Evolutionary conservation across 2,797 vertebrate species (phyloP), one percentile per base, ranked within the genome.

Genomic region (Enteromius argenteus): DNA sequence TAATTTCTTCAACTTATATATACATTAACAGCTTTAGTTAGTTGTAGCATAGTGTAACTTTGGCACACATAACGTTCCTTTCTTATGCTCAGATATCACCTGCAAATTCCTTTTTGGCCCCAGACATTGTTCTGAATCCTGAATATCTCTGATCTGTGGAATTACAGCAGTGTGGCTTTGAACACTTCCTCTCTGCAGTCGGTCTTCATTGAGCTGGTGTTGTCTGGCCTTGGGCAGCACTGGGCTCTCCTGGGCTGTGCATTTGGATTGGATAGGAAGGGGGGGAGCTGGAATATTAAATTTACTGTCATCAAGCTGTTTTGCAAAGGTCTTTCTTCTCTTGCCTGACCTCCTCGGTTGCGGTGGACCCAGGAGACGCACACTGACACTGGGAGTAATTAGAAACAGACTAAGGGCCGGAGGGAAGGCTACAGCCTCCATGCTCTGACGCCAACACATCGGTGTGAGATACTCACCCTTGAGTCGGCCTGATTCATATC

Each of bases 381-480:
- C 90, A 89, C 90, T 93, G 91, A 91, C 93, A 91, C 91, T 86
- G 77, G 37, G 84, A 88, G 87, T 94, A 94, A 95, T 95, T 90
- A 94, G 79, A 91, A 93, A 81, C 94, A 95, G 93, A 91, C 91
- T 21, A 74, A 71, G 85, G 88, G 88, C 88, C 91, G 3, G 88
- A 91, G 94, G 94, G 85, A 73, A 78, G 53, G 72, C 64, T 74
- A 49, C 15, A 78, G 75, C 66, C 79, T 67, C 42, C 39, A 62
- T 23, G 67, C 72, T 80, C 84, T 85, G 84, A 85, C 68, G 81
- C 84, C 78, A 27, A 64, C 49, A 60, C 66, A 79, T 49, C 42
- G 68, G 73, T 91, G 90, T 91, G 90, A 91, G 92, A 90, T 90
- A 90, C 90, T 91, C 87, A 35, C 51, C 14, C 80, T 42, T 3